These are phyloP conservation scores for Julus scanicus DNA, from an alignment of 2,888 invertebrate genomes.

Conservation along the genomic window DNA sequence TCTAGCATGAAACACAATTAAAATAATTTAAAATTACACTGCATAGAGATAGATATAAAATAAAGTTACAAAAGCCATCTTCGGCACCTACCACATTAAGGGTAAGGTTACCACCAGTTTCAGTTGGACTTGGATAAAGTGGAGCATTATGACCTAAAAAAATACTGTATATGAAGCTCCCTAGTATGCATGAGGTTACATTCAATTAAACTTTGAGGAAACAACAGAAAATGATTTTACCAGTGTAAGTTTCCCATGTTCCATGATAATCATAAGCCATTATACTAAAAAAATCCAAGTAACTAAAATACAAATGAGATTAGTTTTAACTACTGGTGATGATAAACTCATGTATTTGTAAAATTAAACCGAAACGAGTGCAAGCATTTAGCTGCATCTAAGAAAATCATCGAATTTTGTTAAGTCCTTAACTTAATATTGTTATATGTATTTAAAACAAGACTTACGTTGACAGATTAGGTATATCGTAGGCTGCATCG, in stretches of 20 bases:
- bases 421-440: no score
- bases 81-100: conserved; percentile 12
- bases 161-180: no score
- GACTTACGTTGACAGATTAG: conserved; percentile 68
- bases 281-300: conserved; percentile 64
- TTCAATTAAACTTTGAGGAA: neutral
- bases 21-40: neutral
- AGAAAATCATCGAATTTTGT: no score
- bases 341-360: neutral
- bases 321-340: neutral
- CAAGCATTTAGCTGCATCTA: neutral
- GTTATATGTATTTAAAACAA: neutral
- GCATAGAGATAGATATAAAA: neutral
- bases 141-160: conserved; percentile 61
- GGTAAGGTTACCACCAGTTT: conserved; percentile 37
- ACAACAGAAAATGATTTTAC: conserved; percentile 56
- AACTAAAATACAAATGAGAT: conserved; percentile 57
- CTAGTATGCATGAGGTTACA: conserved; percentile 58
- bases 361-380: neutral
- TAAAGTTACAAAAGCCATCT: no score
- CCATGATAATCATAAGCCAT: conserved; percentile 65
- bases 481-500: conserved; percentile 72
- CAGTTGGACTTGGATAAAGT: conserved; percentile 59
- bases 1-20: neutral
- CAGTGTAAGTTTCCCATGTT: conserved; percentile 62